These are phyloP conservation scores for Drosophila azteca DNA, from an alignment of 1,140 invertebrate species.

Conservation along the genomic window DNA sequence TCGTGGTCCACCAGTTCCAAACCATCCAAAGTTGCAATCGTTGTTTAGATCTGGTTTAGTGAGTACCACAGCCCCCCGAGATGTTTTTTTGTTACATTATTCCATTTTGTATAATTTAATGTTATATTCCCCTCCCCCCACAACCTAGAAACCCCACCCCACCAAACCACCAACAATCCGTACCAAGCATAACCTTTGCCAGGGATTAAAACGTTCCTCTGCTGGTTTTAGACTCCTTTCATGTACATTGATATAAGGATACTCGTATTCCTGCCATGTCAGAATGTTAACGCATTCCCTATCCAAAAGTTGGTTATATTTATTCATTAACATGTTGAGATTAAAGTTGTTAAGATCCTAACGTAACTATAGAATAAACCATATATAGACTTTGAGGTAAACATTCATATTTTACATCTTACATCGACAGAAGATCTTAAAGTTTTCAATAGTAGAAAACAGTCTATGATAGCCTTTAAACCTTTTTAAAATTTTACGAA, in stretches of 20 bases:
- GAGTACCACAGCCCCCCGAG: conserved; percentile 55
- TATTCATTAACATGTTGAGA: conserved; percentile 1
- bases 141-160: no score
- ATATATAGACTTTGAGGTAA: not conserved
- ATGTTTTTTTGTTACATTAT: conserved; percentile 49
- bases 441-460: no score
- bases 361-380: not conserved
- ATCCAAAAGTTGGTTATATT: conserved; percentile 13
- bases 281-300: not conserved
- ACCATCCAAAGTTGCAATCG: conserved; percentile 45
- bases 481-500: no score
- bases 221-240: conserved; percentile 4
- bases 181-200: conserved; percentile 20
- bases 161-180: no score
- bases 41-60: conserved; percentile 67
- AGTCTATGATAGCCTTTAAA: no score
- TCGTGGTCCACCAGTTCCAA: conserved; percentile 41
- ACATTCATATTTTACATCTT: no score
- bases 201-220: conserved; percentile 4
- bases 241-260: not conserved
- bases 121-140: not conserved
- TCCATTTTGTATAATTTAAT: conserved; percentile 27
- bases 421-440: no score
- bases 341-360: not conserved
- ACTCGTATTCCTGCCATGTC: no score